Evolutionary conservation across 1,140 invertebrate species (phyloP).

Genomic region (Pseudoatta argentina): DNA sequence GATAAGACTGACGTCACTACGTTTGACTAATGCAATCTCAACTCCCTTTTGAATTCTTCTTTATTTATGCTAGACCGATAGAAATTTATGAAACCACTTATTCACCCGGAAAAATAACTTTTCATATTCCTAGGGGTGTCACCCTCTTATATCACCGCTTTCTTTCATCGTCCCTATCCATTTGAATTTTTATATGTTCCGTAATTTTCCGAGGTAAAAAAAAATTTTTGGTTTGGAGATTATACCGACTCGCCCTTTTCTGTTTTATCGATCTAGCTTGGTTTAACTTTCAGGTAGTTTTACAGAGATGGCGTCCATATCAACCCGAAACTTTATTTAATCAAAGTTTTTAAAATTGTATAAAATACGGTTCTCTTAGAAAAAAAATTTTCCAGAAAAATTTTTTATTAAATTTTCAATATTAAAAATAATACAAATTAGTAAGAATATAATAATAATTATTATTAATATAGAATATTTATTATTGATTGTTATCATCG

Average conservation of each 20-base stretch:
- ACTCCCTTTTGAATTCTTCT: slow-evolving; percentile 59
- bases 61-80: slow-evolving; percentile 69
- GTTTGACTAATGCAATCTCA: slow-evolving; percentile 77
- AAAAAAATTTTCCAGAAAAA: background rate
- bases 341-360: background rate
- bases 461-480: background rate
- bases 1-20: background rate
- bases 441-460: background rate
- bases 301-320: slow-evolving; percentile 72
- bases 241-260: slow-evolving; percentile 68
- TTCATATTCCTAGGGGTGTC: slow-evolving; percentile 69
- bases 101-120: slow-evolving; percentile 76
- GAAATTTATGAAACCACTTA: slow-evolving; percentile 76
- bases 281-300: slow-evolving; percentile 53
- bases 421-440: background rate
- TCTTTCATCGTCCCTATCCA: slow-evolving; percentile 21
- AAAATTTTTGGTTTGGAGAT: slow-evolving; percentile 40
- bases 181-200: slow-evolving; percentile 45
- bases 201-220: slow-evolving; percentile 48
- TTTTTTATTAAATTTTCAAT: background rate
- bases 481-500: too few species aligned
- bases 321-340: slow-evolving; percentile 39
- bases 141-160: slow-evolving; percentile 69
- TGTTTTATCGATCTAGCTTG: slow-evolving; percentile 64
- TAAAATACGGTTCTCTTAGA: background rate